Base-by-base conservation (phyloP, 1,140 invertebrate genomes). In the Heliconius himera region DNA sequence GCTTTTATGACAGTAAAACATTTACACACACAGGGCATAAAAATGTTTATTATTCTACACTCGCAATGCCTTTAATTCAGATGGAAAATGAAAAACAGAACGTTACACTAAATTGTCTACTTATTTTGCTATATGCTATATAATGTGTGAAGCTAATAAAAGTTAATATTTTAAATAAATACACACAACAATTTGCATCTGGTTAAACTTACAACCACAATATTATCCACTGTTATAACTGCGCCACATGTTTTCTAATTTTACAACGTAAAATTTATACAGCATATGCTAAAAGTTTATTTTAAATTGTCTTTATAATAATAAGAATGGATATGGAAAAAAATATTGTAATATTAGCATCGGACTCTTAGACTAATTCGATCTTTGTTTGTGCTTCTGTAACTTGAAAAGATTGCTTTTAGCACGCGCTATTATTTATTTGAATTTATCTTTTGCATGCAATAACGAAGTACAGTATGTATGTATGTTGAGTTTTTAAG, bases 341-440 rank as follows among this genome's bases (percentile, higher is more conserved):
- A 49, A 51, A 51, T 4, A 26, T 29, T 66, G 16, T 66, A 6
- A 22, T 16, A 26, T 66, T 66, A 66, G 13, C 60, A 8, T 51
- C 70, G 36, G 51, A 70, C 86, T 89, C 86, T 75, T 36, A 70
- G 72, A 70, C 81, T 85, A 87, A 36, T 76, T 75, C 33, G 66
- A 78, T 77, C 22, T 78, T 84, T 85, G 82, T 87, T 84, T 83
- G 84, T 84, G 88, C 87, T 88, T 84, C 88, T 89, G 88, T 88
- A 80, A 79, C 82, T 79, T 84, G 82, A 89, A 88, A 86, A 87
- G 84, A 75, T 84, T 82, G 85, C 87, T 89, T 85, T 89, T 82
- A 77, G 77, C 71, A 72, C 75, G 77, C 81, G 85, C 81, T 84
- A 88, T 81, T 74, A 74, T 71, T 86, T 78, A 82, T 80, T 79